Percentiles rank a stretch among this genome's conserved stretches.
These are phyloP conservation scores for Trichomycterus rosablanca DNA, from an alignment of 2,113 vertebrate genomes.

Conservation along the genomic window DNA sequence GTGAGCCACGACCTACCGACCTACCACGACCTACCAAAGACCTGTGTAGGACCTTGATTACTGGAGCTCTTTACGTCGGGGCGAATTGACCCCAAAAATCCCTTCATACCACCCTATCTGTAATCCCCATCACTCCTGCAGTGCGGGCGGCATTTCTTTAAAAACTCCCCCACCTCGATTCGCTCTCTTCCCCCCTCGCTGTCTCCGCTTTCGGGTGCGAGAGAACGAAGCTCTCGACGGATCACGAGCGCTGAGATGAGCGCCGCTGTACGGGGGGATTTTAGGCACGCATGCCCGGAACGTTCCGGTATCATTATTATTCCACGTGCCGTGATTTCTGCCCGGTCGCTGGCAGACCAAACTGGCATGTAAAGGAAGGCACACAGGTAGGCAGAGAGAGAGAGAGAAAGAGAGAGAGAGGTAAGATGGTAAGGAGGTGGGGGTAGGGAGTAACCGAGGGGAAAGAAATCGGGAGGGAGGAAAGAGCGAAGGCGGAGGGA, in stretches of 20 bases:
- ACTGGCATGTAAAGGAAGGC: background rate
- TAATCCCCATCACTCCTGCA: background rate
- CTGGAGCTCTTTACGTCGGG: background rate
- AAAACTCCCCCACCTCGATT: background rate
- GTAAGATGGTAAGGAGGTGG: conserved; percentile 20
- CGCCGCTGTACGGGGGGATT: conserved; percentile 2
- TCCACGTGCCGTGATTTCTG: background rate
- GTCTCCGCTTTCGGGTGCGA: conserved; percentile 1
- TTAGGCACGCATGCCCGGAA: too few relatives aligned
- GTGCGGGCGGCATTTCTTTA: background rate
- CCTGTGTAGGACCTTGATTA: background rate
- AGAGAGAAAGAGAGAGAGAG: conserved; percentile 10
- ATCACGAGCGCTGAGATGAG: conserved; percentile 11
- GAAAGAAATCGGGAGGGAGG: conserved; percentile 2
- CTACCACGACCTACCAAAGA: too few relatives aligned
- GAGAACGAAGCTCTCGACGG: conserved; percentile 14
- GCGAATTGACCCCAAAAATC: background rate
- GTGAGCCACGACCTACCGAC: too few relatives aligned
- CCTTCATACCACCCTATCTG: background rate
- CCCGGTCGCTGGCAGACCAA: background rate
- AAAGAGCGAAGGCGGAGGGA: conserved; percentile 27
- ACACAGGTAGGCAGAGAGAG: conserved; percentile 10
- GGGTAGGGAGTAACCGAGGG: background rate
- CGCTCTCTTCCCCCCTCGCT: conserved; percentile 1
- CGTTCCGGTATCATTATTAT: too few relatives aligned